Percentiles rank a stretch among this genome's conserved stretches.
Conservation (phyloP, 2,888 invertebrate genomes). For the Dexiosoma caninum region DNA sequence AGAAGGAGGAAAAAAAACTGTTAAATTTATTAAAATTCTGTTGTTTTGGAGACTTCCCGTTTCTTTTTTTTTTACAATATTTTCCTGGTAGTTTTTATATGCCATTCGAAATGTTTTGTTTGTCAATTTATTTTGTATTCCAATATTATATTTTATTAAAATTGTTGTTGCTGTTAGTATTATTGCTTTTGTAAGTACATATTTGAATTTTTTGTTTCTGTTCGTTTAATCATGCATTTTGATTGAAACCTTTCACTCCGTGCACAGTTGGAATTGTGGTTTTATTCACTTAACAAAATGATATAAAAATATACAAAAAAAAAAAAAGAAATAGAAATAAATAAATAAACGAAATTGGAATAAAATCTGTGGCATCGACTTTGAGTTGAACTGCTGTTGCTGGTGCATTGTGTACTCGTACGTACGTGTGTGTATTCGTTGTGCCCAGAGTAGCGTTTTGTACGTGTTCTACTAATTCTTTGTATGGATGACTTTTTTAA, state of each 20-base stretch:
- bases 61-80: constrained; percentile 8
- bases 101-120: constrained; percentile 51
- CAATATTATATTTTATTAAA: constrained; percentile 49
- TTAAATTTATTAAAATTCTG: constrained; percentile 35
- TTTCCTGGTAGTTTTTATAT: constrained; percentile 22
- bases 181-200: constrained; percentile 15
- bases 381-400: constrained; percentile 56
- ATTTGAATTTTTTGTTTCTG: constrained; percentile 68
- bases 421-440: too few relatives aligned
- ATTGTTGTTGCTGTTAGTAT: constrained; percentile 24
- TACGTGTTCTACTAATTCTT: constrained; percentile 39
- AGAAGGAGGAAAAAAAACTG: constrained; percentile 10
- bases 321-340: constrained; percentile 6
- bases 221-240: constrained; percentile 66
- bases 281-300: constrained; percentile 42
- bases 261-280: constrained; percentile 69
- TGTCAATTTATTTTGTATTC: constrained; percentile 57
- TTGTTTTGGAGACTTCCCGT: not conserved
- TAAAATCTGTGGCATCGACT: constrained; percentile 54
- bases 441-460: constrained; percentile 6
- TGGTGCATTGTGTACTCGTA: constrained; percentile 41
- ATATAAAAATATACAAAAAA: not conserved
- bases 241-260: constrained; percentile 76
- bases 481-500: not conserved
- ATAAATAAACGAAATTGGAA: constrained; percentile 35